Conservation (phyloP, 1,140 invertebrate species). For the Oppia nitens region DNA sequence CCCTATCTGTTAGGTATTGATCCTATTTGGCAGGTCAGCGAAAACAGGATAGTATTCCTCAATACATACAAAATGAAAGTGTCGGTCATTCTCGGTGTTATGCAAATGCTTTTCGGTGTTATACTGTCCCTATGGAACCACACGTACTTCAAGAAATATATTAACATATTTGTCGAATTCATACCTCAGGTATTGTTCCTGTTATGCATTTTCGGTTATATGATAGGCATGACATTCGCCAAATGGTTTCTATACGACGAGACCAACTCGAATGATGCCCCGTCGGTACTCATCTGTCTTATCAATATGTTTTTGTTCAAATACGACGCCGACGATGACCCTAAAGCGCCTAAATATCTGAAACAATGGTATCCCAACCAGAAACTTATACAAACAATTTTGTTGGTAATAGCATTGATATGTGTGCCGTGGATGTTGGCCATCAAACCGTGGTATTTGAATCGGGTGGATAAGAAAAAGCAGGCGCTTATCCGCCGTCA, state of each 20-base stretch:
- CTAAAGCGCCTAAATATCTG: conserved; percentile 27
- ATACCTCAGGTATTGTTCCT: conserved; percentile 85
- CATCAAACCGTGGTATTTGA: conserved; percentile 69
- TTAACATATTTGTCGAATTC: conserved; percentile 72
- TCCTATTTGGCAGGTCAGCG: conserved; percentile 46
- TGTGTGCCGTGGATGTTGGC: conserved; percentile 85
- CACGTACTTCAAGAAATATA: conserved; percentile 21
- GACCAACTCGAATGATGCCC: conserved; percentile 37
- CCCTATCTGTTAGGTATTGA: conserved; percentile 31
- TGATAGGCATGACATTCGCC: conserved; percentile 69
- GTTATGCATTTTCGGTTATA: conserved; percentile 72
- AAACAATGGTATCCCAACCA: conserved; percentile 33
- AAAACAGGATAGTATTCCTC: conserved; percentile 89
- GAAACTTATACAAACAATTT: conserved; percentile 46
- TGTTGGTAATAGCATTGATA: conserved; percentile 52
- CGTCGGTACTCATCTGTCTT: conserved; percentile 41
- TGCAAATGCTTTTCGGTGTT: conserved; percentile 94
- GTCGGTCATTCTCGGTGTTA: conserved; percentile 84
- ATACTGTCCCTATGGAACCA: conserved; percentile 75
- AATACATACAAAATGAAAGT: conserved; percentile 99
- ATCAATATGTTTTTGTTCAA: conserved; percentile 45
- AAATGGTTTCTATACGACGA: conserved; percentile 69
- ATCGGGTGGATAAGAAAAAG: conserved; percentile 40
- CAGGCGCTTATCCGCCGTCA: background rate
- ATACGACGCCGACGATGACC: conserved; percentile 31